Conservation (phyloP, 2,888 invertebrate genomes). For the Fabriciana adippe region DNA sequence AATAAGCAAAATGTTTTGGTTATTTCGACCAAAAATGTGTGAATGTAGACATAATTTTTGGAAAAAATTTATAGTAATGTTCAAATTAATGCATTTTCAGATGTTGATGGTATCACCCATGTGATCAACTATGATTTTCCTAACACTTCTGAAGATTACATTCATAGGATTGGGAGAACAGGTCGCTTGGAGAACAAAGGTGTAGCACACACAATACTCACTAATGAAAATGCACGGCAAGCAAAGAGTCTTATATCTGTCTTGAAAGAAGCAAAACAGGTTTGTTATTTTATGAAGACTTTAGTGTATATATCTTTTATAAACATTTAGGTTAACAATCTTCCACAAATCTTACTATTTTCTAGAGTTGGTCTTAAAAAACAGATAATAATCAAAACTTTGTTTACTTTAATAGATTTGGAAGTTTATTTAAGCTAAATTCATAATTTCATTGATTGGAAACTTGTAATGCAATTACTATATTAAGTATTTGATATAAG, state of each 20-base stretch:
- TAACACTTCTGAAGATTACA: conserved; percentile 89
- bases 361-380: too few species aligned
- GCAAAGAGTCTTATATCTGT: conserved; percentile 86
- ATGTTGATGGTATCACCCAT: conserved; percentile 89
- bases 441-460: too few species aligned
- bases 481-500: neutral
- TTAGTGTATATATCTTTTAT: too few species aligned
- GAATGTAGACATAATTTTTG: too few species aligned
- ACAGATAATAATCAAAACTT: too few species aligned
- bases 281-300: conserved; percentile 44
- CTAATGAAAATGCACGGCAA: conserved; percentile 84
- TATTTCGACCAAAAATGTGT: too few species aligned
- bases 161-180: conserved; percentile 89
- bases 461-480: too few species aligned
- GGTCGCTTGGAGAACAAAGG: conserved; percentile 87
- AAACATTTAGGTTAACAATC: too few species aligned
- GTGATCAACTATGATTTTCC: conserved; percentile 91
- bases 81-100: conserved; percentile 57
- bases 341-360: too few species aligned
- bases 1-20: too few species aligned
- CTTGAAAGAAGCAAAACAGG: conserved; percentile 87
- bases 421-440: too few species aligned
- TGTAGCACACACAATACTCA: conserved; percentile 88
- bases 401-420: too few species aligned
- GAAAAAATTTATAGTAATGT: neutral